Evolutionary conservation across 2,888 invertebrate genomes (phyloP).

Genomic region (Cheilosia variabilis): DNA sequence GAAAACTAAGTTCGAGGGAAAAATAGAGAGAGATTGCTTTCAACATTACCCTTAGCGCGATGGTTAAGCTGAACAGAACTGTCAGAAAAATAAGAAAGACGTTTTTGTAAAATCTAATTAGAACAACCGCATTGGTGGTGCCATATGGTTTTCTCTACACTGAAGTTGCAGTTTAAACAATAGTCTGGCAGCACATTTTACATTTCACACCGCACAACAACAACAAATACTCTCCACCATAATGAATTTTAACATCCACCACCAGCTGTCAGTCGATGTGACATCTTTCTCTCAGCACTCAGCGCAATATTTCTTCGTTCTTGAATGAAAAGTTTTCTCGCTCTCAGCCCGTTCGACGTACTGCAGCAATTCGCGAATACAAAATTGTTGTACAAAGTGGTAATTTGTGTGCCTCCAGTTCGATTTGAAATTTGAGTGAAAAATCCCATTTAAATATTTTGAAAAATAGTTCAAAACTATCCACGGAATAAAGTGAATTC

Average conservation of each 20-base stretch:
- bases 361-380: constrained; percentile 65
- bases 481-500: constrained; percentile 1
- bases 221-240: no score
- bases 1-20: no score
- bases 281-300: constrained; percentile 59
- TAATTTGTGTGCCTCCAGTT: constrained; percentile 29
- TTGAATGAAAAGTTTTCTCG: constrained; percentile 70
- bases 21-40: no score
- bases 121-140: no score
- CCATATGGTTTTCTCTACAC: not conserved
- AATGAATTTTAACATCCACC: no score
- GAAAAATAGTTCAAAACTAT: constrained; percentile 19
- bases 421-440: constrained; percentile 1
- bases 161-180: constrained; percentile 13
- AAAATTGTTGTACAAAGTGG: constrained; percentile 40
- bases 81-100: no score
- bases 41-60: no score
- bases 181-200: constrained; percentile 21
- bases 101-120: no score
- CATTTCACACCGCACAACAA: not conserved
- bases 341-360: constrained; percentile 44
- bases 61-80: no score
- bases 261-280: constrained; percentile 2
- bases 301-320: constrained; percentile 69
- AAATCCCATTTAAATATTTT: constrained; percentile 7